Base-by-base conservation (phyloP, 2,797 vertebrate species). In the Melanogrammus aeglefinus region DNA sequence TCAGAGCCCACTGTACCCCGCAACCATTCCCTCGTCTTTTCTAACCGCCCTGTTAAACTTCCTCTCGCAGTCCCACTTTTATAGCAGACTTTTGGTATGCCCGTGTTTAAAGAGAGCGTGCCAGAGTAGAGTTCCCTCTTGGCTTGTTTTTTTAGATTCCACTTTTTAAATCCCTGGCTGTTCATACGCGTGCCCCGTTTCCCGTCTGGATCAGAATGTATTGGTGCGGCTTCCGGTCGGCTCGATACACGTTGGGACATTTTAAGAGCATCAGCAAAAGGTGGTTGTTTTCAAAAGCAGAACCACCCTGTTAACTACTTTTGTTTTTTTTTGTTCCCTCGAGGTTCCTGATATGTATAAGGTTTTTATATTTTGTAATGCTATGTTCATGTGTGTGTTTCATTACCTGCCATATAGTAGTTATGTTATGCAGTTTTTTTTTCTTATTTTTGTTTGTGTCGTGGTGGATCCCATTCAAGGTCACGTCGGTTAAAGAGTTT, bases 1-100 rank as follows among this genome's bases (percentile, higher is more conserved):
- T 27, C n/a, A 27, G 63, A 69, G 6, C 63, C 63, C 76, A 41
- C 71, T 75, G 38, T n/a, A 77, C 73, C 75, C 76, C 75, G 36
- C 77, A 69, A 63, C 31, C 13, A 24, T n/a, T 24, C 27, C 57
- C 31, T 8, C 31, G 6, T 75, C 72, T 72, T 31, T 69, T 69
- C 63, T 57, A 81, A 63, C 77, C 35, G 35, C 71, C n/a, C 36
- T 24, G 33, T 73, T 38, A 35, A n/a, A 13, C 33, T 24, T 2
- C 21, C 57, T 8, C 35, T 9, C 57, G 18, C 47, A 51, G 47
- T 51, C 47, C n/a, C n/a, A 24, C 4, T 72, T 72, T 72, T 72
- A 33, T 72, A 72, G 27, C 70, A 35, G 3, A 18, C 33, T 72
- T 72, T 72, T 72, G 70, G 29, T 35, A 72, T 35, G 70, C 12